These are phyloP conservation scores for Neotoma lepida DNA, from an alignment of 2,113 vertebrate genomes.

Conservation along the genomic window DNA sequence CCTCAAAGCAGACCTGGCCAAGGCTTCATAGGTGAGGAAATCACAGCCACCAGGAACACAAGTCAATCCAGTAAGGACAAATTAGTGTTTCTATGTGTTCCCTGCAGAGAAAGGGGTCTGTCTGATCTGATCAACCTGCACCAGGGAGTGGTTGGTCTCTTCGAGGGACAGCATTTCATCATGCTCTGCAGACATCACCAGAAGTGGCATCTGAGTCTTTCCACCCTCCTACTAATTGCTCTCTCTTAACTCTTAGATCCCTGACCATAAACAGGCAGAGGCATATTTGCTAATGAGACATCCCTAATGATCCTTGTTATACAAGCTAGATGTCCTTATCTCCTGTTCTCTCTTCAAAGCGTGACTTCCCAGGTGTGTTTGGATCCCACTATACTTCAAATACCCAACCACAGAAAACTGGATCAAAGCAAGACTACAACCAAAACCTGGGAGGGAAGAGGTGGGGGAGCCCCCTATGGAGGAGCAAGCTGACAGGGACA, in stretches of 20 bases:
- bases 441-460: neutral
- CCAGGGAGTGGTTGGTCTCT: neutral
- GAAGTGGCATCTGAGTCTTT: neutral
- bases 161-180: neutral
- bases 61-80: neutral
- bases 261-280: constrained; percentile 43
- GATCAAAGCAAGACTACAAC: constrained; percentile 39
- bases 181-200: neutral
- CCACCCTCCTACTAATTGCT: neutral
- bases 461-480: neutral
- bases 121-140: neutral
- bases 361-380: constrained; percentile 26
- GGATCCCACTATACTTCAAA: constrained; percentile 41
- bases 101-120: neutral
- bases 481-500: neutral
- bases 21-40: neutral
- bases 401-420: neutral
- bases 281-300: constrained; percentile 28
- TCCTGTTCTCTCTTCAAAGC: constrained; percentile 51
- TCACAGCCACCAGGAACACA: neutral
- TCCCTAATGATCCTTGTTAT: constrained; percentile 27
- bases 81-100: neutral
- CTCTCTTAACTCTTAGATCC: constrained; percentile 8
- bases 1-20: neutral
- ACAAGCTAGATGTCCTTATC: constrained; percentile 20